Evolutionary conservation across 2,113 vertebrate species (phyloP).

Genomic region (Rattus norvegicus): DNA sequence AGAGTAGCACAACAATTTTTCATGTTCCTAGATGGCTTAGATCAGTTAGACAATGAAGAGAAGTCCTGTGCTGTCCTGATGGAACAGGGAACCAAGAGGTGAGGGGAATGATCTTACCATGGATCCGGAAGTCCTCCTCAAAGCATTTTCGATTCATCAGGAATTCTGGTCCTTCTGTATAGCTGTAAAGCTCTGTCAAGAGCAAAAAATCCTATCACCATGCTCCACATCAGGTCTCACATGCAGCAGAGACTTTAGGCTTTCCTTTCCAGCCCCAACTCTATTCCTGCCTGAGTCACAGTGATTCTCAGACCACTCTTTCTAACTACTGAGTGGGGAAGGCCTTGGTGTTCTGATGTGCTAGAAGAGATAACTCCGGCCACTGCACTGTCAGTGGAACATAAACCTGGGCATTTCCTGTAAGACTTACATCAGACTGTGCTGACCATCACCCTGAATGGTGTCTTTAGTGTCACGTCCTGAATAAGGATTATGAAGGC

Average conservation of each 20-base stretch:
- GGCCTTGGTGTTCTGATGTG: not conserved
- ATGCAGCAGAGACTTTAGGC: not conserved
- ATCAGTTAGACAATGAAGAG: not conserved
- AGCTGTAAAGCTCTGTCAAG: constrained; percentile 95
- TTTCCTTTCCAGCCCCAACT: not conserved
- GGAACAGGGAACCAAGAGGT: not conserved
- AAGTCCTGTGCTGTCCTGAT: not conserved
- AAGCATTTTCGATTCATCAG: constrained; percentile 97
- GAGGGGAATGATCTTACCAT: constrained; percentile 86
- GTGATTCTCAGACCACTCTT: not conserved
- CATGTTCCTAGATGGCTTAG: not conserved
- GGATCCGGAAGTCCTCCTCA: constrained; percentile 95
- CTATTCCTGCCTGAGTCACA: not conserved
- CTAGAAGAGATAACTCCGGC: not conserved
- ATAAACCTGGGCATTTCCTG: not conserved
- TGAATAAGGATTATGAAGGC: not conserved
- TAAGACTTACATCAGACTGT: too few relatives aligned
- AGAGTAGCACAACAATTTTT: not conserved
- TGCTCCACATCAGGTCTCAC: not conserved
- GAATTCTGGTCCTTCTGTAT: constrained; percentile 98
- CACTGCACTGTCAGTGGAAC: not conserved
- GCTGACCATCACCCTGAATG: not conserved
- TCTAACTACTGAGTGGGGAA: not conserved
- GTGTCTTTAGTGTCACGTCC: not conserved
- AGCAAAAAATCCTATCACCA: constrained; percentile 6